Conservation (phyloP, 2,113 vertebrate genomes). For the Aegithalos caudatus region DNA sequence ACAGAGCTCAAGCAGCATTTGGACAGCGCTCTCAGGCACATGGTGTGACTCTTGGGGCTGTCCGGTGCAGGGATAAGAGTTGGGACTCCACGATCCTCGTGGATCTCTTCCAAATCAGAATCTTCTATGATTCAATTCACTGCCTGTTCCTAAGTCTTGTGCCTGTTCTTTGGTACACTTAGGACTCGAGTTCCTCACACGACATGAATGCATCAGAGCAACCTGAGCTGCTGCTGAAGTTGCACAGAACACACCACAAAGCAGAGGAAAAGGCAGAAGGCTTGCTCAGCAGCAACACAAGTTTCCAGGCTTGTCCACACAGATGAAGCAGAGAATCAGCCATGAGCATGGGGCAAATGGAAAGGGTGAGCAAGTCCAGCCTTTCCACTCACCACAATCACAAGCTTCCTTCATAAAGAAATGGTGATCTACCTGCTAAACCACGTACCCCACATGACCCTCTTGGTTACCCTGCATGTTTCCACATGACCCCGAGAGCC, state of each 20-base stretch:
- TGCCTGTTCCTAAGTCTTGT: background rate
- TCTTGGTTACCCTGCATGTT: background rate
- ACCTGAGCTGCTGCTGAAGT: background rate
- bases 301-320: background rate
- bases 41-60: background rate
- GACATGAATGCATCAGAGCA: background rate
- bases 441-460: background rate
- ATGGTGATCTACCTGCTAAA: background rate
- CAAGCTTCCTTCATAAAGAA: background rate
- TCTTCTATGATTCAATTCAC: background rate
- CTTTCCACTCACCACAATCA: fast-evolving
- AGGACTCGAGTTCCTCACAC: background rate
- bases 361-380: background rate
- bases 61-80: background rate
- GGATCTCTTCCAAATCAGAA: background rate
- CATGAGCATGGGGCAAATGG: background rate
- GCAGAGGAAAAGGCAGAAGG: background rate
- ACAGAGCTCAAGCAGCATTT: background rate
- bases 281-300: background rate
- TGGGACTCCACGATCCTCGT: background rate
- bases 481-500: background rate
- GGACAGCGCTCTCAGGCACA: background rate
- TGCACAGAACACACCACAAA: background rate
- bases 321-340: background rate
- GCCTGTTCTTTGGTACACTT: background rate